phyloP scores from a whole-genome alignment of 2,797 vertebrate species.

The Lepus oiostolus region DNA sequence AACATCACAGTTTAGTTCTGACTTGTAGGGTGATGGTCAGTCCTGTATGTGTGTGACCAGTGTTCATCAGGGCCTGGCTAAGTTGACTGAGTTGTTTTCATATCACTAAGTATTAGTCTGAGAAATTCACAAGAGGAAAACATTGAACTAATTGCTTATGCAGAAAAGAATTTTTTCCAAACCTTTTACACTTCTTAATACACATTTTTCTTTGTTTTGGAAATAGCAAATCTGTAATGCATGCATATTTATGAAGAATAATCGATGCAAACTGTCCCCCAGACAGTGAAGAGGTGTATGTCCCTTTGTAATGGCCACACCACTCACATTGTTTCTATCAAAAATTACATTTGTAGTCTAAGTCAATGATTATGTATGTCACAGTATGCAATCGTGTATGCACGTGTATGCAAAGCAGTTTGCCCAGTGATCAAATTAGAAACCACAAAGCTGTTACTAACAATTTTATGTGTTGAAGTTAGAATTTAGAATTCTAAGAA shows the following conservation, averaged over 20 bases:
- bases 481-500: neutral
- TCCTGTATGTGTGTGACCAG: neutral
- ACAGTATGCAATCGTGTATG: neutral
- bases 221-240: neutral
- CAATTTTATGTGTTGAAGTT: neutral
- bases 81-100: neutral
- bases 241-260: neutral
- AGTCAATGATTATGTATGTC: neutral
- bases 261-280: neutral
- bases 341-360: neutral
- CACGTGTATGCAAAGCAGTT: neutral
- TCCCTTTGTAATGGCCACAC: neutral
- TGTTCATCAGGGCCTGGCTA: neutral
- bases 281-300: neutral
- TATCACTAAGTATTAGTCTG: neutral
- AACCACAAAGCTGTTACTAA: neutral
- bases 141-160: neutral
- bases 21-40: neutral
- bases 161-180: neutral
- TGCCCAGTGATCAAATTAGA: neutral
- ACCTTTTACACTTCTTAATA: neutral
- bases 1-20: neutral
- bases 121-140: slow-evolving; percentile 14
- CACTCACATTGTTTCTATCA: neutral
- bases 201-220: neutral